Evolutionary conservation across 2,888 invertebrate species (phyloP).

Genomic region (Andrena hattorfiana): DNA sequence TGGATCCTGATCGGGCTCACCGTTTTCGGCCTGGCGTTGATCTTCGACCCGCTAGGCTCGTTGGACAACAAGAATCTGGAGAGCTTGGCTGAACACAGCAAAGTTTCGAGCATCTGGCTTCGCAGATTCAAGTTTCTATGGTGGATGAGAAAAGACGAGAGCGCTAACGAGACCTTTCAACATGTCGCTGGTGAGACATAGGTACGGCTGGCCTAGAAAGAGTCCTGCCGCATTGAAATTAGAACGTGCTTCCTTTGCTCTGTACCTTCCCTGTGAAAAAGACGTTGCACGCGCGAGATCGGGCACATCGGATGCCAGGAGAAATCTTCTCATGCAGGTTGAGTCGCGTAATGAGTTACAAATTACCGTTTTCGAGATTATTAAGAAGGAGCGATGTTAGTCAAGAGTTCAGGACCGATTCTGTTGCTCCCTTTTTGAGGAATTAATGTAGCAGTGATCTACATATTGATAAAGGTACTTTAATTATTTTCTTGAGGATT

Average conservation of each 20-base stretch:
- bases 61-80: conserved; percentile 78
- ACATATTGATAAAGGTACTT: no score
- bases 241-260: conserved; percentile 34
- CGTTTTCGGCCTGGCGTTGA: conserved; percentile 91
- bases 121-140: conserved; percentile 92
- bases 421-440: no score
- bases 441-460: no score
- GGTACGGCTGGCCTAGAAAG: conserved; percentile 76
- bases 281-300: neutral
- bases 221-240: conserved; percentile 66
- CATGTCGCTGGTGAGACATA: conserved; percentile 90
- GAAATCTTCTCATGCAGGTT: neutral
- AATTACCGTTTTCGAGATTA: neutral
- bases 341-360: neutral
- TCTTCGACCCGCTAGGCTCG: conserved; percentile 92
- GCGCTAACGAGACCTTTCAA: conserved; percentile 92
- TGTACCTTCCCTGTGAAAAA: neutral
- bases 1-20: conserved; percentile 92
- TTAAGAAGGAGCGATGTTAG: neutral
- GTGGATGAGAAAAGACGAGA: conserved; percentile 90
- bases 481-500: no score
- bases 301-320: neutral
- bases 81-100: conserved; percentile 89
- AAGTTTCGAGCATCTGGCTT: conserved; percentile 91
- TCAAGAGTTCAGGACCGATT: no score